Conservation (phyloP, 2,797 vertebrate genomes). For the Taenioides sp. region DNA sequence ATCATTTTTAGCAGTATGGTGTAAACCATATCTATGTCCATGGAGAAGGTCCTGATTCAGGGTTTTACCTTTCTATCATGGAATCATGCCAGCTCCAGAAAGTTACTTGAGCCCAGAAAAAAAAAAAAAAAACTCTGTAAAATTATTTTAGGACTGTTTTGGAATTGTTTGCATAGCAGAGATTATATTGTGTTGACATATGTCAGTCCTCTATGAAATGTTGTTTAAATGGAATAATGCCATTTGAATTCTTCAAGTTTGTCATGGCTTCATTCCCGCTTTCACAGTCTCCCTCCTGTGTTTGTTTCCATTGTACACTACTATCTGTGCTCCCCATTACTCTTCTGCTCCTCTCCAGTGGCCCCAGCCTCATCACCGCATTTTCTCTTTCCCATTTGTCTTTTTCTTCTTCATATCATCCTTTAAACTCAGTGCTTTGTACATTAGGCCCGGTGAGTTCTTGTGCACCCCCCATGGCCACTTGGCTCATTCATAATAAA, state of each 20-base stretch:
- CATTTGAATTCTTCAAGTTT: slow-evolving; percentile 19
- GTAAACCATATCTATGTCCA: too few relatives aligned
- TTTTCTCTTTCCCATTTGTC: slow-evolving; percentile 9
- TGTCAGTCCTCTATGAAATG: neutral
- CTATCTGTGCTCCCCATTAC: slow-evolving; percentile 24
- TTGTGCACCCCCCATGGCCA: slow-evolving; percentile 24
- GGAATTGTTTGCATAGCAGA: neutral
- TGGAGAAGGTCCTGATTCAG: too few relatives aligned
- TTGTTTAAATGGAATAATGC: neutral
- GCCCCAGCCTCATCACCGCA: slow-evolving; percentile 16
- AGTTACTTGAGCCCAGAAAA: neutral
- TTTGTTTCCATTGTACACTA: slow-evolving; percentile 3
- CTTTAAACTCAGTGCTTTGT: slow-evolving; percentile 15
- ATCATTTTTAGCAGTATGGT: too few relatives aligned
- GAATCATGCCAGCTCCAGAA: too few relatives aligned
- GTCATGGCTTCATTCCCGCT: slow-evolving; percentile 10
- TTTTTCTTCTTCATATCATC: slow-evolving; percentile 12
- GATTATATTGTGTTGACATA: neutral
- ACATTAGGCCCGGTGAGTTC: slow-evolving; percentile 17
- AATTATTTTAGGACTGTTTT: neutral
- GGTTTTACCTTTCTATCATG: too few relatives aligned
- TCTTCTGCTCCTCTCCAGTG: slow-evolving; percentile 9
- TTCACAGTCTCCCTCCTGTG: slow-evolving; percentile 11
- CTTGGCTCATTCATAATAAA: slow-evolving; percentile 47
- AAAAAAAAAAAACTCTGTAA: neutral